phyloP scores from a whole-genome alignment of 1,140 invertebrate genomes.

The Hyphantria cunea region DNA sequence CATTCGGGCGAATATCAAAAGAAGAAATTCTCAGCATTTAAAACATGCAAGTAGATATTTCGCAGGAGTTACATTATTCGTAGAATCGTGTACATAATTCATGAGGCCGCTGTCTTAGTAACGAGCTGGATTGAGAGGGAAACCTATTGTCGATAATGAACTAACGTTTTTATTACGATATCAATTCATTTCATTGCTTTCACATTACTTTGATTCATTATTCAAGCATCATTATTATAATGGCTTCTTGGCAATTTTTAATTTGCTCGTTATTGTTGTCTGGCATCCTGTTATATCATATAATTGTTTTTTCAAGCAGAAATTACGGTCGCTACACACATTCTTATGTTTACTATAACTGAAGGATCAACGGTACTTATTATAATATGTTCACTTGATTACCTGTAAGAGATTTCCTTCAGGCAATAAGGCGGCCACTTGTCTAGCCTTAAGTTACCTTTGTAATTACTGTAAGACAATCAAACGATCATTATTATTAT shows the following conservation, averaged over 20 bases:
- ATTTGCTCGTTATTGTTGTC: background rate
- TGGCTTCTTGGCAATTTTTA: background rate
- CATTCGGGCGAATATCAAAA: constrained; percentile 52
- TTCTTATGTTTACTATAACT: no score
- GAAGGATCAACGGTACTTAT: no score
- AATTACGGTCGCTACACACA: no score
- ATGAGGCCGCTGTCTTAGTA: constrained; percentile 67
- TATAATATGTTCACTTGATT: no score
- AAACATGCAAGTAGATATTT: constrained; percentile 70
- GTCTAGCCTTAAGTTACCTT: no score
- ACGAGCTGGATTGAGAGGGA: constrained; percentile 65
- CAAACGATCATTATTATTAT: no score
- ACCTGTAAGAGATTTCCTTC: no score
- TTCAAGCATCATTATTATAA: background rate
- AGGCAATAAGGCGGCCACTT: no score
- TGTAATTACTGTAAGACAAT: no score
- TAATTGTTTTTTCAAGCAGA: no score
- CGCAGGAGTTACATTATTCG: constrained; percentile 61
- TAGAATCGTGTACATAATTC: constrained; percentile 64
- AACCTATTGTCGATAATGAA: constrained; percentile 71
- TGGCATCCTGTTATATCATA: background rate
- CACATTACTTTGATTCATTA: constrained; percentile 25
- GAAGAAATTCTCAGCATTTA: constrained; percentile 63
- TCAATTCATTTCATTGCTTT: constrained; percentile 33
- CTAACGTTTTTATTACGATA: constrained; percentile 46